phyloP scores from a whole-genome alignment of 2,113 vertebrate genomes.

The Xenopus borealis region DNA sequence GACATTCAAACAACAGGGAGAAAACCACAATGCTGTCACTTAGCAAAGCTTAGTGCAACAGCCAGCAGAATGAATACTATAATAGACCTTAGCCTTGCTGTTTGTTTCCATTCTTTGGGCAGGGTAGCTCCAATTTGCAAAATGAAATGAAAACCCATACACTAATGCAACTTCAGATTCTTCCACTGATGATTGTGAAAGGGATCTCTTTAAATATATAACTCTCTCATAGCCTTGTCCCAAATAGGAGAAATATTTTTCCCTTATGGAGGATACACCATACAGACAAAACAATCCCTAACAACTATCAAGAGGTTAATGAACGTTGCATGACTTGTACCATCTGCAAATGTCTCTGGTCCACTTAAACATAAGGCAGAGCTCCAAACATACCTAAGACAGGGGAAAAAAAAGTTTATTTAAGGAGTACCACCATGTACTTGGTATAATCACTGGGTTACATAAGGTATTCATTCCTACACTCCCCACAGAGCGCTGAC shows the following conservation, averaged over 20 bases:
- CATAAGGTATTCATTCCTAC: constrained; percentile 59
- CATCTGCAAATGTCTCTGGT: constrained; percentile 60
- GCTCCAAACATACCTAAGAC: constrained; percentile 62
- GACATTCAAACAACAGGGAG: constrained; percentile 68
- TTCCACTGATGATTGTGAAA: too few species aligned
- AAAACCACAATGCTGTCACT: constrained; percentile 60
- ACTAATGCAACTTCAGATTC: too few species aligned
- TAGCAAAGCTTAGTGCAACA: constrained; percentile 50
- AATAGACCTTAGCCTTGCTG: too few species aligned
- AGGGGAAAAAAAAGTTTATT: constrained; percentile 55
- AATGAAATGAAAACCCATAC: too few species aligned
- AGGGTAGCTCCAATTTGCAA: too few species aligned
- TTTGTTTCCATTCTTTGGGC: too few species aligned
- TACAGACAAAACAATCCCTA: not conserved
- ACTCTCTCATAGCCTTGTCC: too few species aligned
- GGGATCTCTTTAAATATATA: too few species aligned
- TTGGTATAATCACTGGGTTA: constrained; percentile 62
- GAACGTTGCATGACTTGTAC: constrained; percentile 33
- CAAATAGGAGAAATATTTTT: too few species aligned
- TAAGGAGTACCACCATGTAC: constrained; percentile 63
- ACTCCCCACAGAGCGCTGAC: constrained; percentile 53
- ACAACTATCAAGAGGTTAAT: constrained; percentile 22
- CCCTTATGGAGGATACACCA: too few species aligned
- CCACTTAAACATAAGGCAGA: constrained; percentile 57
- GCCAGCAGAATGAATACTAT: not conserved